phyloP scores from a whole-genome alignment of 2,113 vertebrate species.

The Clarias macrocephalus region DNA sequence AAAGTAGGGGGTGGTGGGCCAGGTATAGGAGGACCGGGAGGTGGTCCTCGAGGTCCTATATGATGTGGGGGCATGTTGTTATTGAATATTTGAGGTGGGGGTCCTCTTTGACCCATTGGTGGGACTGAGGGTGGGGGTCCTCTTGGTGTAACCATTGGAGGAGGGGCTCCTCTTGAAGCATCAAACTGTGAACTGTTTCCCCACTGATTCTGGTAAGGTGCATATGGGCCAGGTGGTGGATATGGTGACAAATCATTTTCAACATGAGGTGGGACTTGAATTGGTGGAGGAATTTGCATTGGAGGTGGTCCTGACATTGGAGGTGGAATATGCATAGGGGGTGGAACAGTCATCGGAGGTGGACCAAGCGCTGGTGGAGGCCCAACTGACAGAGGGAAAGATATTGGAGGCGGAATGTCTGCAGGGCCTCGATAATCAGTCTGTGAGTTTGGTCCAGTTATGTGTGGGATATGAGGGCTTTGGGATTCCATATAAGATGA shows the following conservation, averaged over 20 bases:
- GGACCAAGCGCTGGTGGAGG: slow-evolving; percentile 65
- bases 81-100: slow-evolving; percentile 72
- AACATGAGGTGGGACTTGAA: slow-evolving; percentile 68
- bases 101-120: slow-evolving; percentile 67
- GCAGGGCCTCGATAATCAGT: slow-evolving; percentile 62
- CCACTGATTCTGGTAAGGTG: slow-evolving; percentile 75
- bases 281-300: slow-evolving; percentile 65
- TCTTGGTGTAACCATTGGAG: slow-evolving; percentile 73
- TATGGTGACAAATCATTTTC: slow-evolving; percentile 66
- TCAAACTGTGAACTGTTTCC: slow-evolving; percentile 62
- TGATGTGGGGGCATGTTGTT: slow-evolving; percentile 75
- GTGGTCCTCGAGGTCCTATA: slow-evolving; percentile 74
- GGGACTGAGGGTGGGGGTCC: slow-evolving; percentile 67
- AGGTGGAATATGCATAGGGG: slow-evolving; percentile 60
- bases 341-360: slow-evolving; percentile 55
- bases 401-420: slow-evolving; percentile 64
- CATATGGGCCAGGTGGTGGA: slow-evolving; percentile 62
- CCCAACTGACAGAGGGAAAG: slow-evolving; percentile 66
- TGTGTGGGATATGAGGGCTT: slow-evolving; percentile 63
- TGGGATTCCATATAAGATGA: slow-evolving; percentile 59
- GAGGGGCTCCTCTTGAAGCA: slow-evolving; percentile 64
- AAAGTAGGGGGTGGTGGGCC: slow-evolving; percentile 60
- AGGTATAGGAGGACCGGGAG: slow-evolving; percentile 64
- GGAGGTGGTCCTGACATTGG: slow-evolving; percentile 65
- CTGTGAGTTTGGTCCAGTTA: slow-evolving; percentile 59